Conservation (phyloP, 2,113 vertebrate genomes). For the Amphilophus citrinellus region DNA sequence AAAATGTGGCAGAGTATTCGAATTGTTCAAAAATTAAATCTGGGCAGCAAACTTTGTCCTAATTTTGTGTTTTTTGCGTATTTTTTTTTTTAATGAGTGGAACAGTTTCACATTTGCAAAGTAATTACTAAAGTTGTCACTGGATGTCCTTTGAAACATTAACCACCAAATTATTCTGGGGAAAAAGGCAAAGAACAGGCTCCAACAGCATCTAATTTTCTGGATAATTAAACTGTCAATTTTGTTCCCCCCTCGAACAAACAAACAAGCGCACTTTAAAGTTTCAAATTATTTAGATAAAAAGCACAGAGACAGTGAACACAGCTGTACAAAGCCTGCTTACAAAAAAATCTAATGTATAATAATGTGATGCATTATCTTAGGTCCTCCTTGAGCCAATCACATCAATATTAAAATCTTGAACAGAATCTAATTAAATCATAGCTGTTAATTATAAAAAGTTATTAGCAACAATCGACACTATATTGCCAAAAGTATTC, state of each 20-base stretch:
- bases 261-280: rapidly evolving
- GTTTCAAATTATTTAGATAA: not conserved
- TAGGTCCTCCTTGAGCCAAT: not conserved
- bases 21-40: not conserved
- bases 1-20: not conserved
- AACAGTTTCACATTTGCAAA: not conserved
- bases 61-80: not conserved
- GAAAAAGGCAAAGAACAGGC: not conserved
- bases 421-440: not conserved
- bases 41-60: rapidly evolving
- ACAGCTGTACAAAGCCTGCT: not conserved
- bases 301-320: not conserved
- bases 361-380: not conserved
- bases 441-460: not conserved
- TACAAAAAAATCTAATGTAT: not conserved
- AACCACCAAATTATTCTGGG: not conserved
- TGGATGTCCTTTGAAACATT: not conserved
- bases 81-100: not conserved
- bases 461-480: not conserved
- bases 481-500: too few species aligned
- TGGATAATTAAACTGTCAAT: not conserved
- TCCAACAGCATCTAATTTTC: not conserved
- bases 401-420: not conserved
- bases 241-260: not conserved
- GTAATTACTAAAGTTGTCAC: not conserved